Base-by-base conservation (phyloP, 1,140 invertebrate genomes). In the Portunus trituberculatus region DNA sequence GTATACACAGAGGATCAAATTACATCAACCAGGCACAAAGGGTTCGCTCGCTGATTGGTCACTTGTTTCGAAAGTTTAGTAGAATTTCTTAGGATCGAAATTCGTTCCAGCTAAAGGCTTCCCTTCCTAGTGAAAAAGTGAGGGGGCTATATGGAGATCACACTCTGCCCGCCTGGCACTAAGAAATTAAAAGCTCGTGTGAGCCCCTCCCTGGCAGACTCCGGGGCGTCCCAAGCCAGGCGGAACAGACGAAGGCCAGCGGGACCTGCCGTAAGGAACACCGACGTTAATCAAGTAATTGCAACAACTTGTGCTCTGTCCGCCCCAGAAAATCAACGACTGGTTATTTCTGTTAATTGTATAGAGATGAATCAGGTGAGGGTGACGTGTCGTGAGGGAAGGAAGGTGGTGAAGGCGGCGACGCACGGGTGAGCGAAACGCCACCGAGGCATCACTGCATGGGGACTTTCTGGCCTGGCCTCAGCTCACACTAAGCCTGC, bases 1-100 rank as follows among this genome's bases (percentile, higher is more conserved):
- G 91, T 95, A 96, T 95, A 96, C 93, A 96, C 95, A 96, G 93
- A 96, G 93, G 95, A 96, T 96, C 95, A 96, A 96, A 96, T 96
- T 96, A 96, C 95, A 96, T 96, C 95, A 96, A 94, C 95, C 95
- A 94, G 95, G 93, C 93, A 96, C 95, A 94, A 96, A 94, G 91
- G 95, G 93, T 94, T 96, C 91, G 95, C 95, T 95, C 90, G 95
- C 93, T 96, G 95, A 96, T 96, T 96, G 95, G 95, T 96, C 93
- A 94, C 93, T 96, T 92, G 95, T 94, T 88, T 92, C 91, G 95
- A 93, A 93, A 94, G 86, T 95, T 95, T 93, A 93, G 95, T 94
- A 94, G 93, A 93, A 91, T 94, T 96, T 93, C 93, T 96, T 96
- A 94, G 93, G 83, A 94, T 92, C 93, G 92, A 59, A 67, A 67